phyloP scores from a whole-genome alignment of 2,888 invertebrate genomes.

The Sepioteuthis lessoniana region DNA sequence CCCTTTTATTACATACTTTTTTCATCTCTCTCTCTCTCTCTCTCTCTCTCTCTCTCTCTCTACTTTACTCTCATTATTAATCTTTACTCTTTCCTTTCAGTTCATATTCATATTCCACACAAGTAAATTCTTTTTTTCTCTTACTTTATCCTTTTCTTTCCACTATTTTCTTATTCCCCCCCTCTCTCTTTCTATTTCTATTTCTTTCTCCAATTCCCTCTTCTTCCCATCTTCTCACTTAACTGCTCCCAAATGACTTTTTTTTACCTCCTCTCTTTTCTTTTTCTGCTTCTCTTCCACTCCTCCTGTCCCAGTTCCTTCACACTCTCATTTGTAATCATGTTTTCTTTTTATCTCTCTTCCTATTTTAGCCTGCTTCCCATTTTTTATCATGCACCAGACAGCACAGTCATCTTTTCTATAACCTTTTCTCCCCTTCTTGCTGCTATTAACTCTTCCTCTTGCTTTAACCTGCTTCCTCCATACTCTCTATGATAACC shows the following conservation, averaged over 20 bases:
- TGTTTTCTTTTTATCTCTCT: neutral
- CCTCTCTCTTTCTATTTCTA: neutral
- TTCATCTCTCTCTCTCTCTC: too few relatives aligned
- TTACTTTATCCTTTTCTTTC: too few relatives aligned
- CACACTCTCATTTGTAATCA: neutral
- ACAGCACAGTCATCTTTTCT: neutral
- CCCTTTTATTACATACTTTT: too few relatives aligned
- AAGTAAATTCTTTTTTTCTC: too few relatives aligned
- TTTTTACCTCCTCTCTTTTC: neutral
- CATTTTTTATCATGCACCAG: neutral
- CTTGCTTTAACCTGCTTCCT: neutral
- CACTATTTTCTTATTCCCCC: too few relatives aligned
- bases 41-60: too few relatives aligned
- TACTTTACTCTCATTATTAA: too few relatives aligned
- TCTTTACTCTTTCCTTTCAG: too few relatives aligned
- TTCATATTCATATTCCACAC: too few relatives aligned
- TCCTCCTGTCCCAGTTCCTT: neutral
- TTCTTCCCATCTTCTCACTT: neutral
- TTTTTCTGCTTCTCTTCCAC: neutral
- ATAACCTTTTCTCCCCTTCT: neutral
- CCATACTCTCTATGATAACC: neutral
- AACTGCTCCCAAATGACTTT: neutral
- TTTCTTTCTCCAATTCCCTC: neutral
- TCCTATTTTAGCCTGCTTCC: neutral
- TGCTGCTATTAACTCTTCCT: neutral